Evolutionary conservation across 2,797 vertebrate species (phyloP), one percentile per base, ranked within the genome.

Genomic region (Pangasius macronema): DNA sequence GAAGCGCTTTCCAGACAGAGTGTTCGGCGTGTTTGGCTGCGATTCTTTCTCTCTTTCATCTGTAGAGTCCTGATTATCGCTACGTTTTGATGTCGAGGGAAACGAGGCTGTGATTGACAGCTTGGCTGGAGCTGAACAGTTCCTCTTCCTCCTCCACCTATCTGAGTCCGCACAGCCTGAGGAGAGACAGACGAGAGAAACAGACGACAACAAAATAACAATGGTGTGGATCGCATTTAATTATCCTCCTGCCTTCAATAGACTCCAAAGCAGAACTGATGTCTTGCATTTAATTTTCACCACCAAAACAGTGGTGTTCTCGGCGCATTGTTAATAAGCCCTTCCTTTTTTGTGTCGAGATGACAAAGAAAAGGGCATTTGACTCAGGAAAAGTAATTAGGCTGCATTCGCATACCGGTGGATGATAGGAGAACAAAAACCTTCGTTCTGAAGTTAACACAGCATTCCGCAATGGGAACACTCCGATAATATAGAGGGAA

Each of bases 191-290:
- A 24, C 1, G 20, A 24, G 68, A 42, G 55, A 87, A 65, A 84
- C 63, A 91, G 89, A 39, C 16, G 2, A 65, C 88, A 90, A 91
- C 76, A 90, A 87, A 90, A 59, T 63, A 92, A 95, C 92, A 88
- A 90, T 51, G 53, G 92, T 91, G 85, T 91, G 88, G 93, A 92
- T 94, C 93, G 94, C 93, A 95, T 96, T 96, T 95, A 94, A 97
- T 98, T 97, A 96, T 96, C 95, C 95, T 89, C 89, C 92, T 90
- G 83, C 94, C 94, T 92, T 92, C 92, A 91, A 85, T 91, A 94
- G 93, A 89, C 94, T 77, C 79, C 93, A 92, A 93, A 93, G 93
- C 93, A 61, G 89, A 93, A 92, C 89, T 94, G 95, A 95, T 92
- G 91, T 93, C 92, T 86, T 91, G 92, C 93, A 95, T 95, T 95